Evolutionary conservation across 53 echinoderm and acorn worm species (phyloP), one percentile per base, ranked within the genome.

Genomic region (Temnopleurus reevesii): DNA sequence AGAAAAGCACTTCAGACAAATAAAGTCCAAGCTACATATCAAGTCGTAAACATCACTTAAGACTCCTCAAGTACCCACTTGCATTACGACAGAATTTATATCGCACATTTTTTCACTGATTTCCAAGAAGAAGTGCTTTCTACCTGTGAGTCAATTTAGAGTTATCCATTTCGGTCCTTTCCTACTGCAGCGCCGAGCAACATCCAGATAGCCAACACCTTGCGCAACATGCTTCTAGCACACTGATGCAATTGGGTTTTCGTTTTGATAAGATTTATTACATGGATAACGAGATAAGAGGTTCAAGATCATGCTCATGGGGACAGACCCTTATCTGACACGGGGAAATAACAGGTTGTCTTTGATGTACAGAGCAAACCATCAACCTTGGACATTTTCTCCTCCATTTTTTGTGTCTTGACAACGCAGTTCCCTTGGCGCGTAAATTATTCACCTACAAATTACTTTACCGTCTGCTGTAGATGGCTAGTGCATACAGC

Each of bases 391-490:
- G 84, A 84, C 53, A 31, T 28, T 53, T 30, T 31, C 47, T 31
- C 81, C 53, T 53, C 53, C 77, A 45, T 12, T 81, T 81, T 81
- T 81, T 57, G 54, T 17, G 29, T 84, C 84, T 84, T 84, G 58
- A 84, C 84, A 84, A 84, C 84, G 58, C 58, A 27, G 23, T 35
- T 84, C 84, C 84, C 84, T 58, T 84, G 58, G 84, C 84, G 84
- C 84, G 84, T 84, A 84, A 84, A 84, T 84, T 84, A 84, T 84
- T 84, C 84, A 84, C 84, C 84, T n/a, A 55, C 59, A 84, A 84
- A 84, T 84, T 84, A 84, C 84, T 84, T 84, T 84, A 84, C 84
- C 84, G 84, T 84, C 84, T 84, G 84, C 59, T 23, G 84, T 56
- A 84, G 82, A 81, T 81, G 54, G 82, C 82, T 53, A 41, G 77